Evolutionary conservation across 2,797 vertebrate genomes (phyloP).

Genomic region (Sebastes miniatus): DNA sequence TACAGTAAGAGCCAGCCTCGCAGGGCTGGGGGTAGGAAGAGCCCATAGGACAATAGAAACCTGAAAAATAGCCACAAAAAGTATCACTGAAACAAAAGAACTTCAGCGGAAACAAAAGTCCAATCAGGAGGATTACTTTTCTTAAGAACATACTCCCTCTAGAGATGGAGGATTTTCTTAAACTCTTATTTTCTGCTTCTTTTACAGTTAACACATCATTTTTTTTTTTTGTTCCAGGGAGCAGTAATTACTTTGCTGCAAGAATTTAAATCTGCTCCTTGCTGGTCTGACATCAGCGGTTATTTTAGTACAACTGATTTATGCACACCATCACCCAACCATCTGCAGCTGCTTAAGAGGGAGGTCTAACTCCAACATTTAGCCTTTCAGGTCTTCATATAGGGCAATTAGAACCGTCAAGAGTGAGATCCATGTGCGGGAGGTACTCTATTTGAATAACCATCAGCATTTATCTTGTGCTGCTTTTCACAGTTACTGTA

Average conservation of each 20-base stretch:
- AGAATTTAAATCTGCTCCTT: conserved; percentile 14
- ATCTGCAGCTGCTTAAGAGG: background rate
- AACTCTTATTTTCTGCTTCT: background rate
- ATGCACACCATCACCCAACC: background rate
- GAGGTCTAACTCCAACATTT: background rate
- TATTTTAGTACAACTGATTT: conserved; percentile 5
- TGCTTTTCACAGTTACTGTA: background rate
- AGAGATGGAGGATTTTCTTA: conserved; percentile 17
- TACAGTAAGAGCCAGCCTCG: conserved; percentile 83
- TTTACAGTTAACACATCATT: background rate
- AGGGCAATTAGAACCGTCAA: background rate
- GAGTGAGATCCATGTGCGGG: background rate
- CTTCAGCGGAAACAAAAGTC: background rate
- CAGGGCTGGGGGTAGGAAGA: conserved; percentile 84
- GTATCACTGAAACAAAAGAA: conserved; percentile 8
- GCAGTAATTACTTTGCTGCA: conserved; percentile 20
- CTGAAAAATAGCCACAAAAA: conserved; percentile 57
- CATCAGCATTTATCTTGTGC: background rate
- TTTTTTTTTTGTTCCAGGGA: background rate
- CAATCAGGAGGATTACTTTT: conserved; percentile 16
- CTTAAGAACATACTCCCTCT: background rate
- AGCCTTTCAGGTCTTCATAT: conserved; percentile 2
- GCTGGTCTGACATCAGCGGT: conserved; percentile 20
- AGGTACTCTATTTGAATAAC: background rate
- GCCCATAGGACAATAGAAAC: conserved; percentile 88